Conservation (phyloP, 2,113 vertebrate species). For the Falcunculus frontatus region DNA sequence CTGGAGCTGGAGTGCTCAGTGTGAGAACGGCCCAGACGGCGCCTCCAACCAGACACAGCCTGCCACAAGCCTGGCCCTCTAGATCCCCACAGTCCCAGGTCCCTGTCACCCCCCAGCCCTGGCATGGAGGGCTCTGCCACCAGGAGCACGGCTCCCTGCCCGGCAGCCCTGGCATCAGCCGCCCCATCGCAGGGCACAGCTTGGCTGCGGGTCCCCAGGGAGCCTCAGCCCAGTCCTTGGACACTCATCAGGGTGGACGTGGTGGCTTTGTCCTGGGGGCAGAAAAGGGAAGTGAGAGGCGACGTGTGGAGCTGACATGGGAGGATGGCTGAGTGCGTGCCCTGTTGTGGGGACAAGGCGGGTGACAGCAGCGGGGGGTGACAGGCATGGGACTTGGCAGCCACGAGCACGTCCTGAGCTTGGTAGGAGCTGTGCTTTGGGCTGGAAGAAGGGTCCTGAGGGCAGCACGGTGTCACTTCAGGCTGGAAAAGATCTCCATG, state of each 20-base stretch:
- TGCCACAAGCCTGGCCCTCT: not conserved
- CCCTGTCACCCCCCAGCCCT: not conserved
- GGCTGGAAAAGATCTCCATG: not conserved
- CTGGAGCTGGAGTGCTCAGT: not conserved
- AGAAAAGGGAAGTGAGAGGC: not conserved
- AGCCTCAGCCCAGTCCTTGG: not conserved
- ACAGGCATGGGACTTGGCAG: rapidly evolving
- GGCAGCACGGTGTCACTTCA: not conserved
- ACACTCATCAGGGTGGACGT: rapidly evolving
- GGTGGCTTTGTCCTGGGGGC: not conserved
- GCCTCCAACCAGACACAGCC: not conserved
- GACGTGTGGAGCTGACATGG: rapidly evolving
- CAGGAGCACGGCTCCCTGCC: not conserved
- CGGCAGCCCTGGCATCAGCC: not conserved
- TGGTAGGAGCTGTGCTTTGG: not conserved
- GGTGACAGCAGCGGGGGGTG: not conserved
- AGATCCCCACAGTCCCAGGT: not conserved
- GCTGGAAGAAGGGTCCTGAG: not conserved
- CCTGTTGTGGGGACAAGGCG: rapidly evolving
- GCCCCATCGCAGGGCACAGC: not conserved
- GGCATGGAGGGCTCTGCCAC: rapidly evolving
- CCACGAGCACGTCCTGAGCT: not conserved
- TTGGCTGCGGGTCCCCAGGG: rapidly evolving
- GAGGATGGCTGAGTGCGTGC: rapidly evolving
- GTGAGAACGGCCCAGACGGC: not conserved